A percentile compares a stretch with the other conserved stretches of the same genome.
These are phyloP conservation scores for Herpailurus yagouaroundi DNA, from an alignment of 2,113 vertebrate genomes.

Conservation along the genomic window DNA sequence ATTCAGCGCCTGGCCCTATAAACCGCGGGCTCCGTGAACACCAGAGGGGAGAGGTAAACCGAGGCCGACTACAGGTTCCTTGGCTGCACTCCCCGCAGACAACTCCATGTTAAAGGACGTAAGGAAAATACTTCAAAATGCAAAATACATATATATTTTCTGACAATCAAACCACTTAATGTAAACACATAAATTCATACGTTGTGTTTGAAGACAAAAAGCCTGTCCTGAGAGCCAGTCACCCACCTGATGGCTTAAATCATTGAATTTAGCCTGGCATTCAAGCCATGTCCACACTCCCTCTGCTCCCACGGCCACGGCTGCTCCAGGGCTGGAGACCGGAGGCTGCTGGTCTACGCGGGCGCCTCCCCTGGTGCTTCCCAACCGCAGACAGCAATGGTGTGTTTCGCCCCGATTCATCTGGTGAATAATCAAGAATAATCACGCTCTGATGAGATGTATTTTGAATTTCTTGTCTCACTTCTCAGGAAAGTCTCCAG, in stretches of 20 bases:
- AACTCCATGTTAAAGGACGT: background rate
- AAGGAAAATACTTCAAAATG: background rate
- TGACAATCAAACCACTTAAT: background rate
- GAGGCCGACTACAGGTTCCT: accelerated
- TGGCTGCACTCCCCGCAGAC: background rate
- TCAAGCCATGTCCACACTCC: accelerated
- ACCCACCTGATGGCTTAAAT: background rate
- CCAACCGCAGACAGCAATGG: accelerated
- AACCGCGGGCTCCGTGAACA: accelerated
- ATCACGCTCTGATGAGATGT: background rate
- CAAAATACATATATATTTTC: background rate
- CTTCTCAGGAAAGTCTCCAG: background rate
- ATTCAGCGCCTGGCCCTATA: accelerated
- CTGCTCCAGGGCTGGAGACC: too few relatives aligned
- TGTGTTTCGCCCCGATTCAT: accelerated
- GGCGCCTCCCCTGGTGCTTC: accelerated
- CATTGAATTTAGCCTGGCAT: too few relatives aligned
- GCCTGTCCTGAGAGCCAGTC: background rate
- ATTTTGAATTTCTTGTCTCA: background rate
- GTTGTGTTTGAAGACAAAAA: background rate
- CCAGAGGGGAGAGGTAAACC: background rate
- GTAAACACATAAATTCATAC: background rate
- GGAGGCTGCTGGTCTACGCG: accelerated
- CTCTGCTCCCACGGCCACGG: too few relatives aligned
- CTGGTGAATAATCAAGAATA: background rate